Base-by-base conservation (phyloP, 2,888 invertebrate species). In the Zygothrica quintamaculata region DNA sequence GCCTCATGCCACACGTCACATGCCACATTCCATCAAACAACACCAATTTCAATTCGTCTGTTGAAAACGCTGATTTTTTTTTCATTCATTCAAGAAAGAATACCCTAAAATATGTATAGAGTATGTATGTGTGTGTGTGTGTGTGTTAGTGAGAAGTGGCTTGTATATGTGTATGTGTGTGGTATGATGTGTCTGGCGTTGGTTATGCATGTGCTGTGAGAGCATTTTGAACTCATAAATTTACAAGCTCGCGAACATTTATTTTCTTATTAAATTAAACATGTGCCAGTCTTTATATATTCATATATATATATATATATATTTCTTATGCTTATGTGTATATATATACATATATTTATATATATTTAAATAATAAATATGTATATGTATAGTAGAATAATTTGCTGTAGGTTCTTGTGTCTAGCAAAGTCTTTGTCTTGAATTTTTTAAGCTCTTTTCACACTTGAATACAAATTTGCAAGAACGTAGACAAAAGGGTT, bases 261-360 rank as follows among this genome's bases (percentile, higher is more conserved):
- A 88, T 88, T 89, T 84, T 89, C 84, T 88, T 88, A 88, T 88
- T 89, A 88, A 88, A 80, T 84, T 84, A 78, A 87, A 80, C 74
- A 74, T 78, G 82, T 87, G 82, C 85, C 81, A 77, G 50, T 73
- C 60, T 68, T 18, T 42, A n/a, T 50, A 60, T 15, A 44, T 50
- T 15, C 43, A 15, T 60, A 26, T 57, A 43, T 37, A 31, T 43
- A 39, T 48, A 39, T 29, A 18, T 50, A 22, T 52, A 13, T 57
- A 36, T 50, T 34, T 34, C n/a, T n/a, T n/a, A n/a, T n/a, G n/a
- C n/a, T n/a, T n/a, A n/a, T n/a, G n/a, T n/a, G n/a, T 50, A 60
- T 15, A 44, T 50, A 16, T 40, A 15, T 60, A 26, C 59, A 43
- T 37, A 31, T 43, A 39, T 48, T 42, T 29, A 18, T 50, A 22